Evolutionary conservation across 2,888 invertebrate genomes (phyloP), one percentile per base, ranked within the genome.

Genomic region (Marasmarcha lunaedactyla): DNA sequence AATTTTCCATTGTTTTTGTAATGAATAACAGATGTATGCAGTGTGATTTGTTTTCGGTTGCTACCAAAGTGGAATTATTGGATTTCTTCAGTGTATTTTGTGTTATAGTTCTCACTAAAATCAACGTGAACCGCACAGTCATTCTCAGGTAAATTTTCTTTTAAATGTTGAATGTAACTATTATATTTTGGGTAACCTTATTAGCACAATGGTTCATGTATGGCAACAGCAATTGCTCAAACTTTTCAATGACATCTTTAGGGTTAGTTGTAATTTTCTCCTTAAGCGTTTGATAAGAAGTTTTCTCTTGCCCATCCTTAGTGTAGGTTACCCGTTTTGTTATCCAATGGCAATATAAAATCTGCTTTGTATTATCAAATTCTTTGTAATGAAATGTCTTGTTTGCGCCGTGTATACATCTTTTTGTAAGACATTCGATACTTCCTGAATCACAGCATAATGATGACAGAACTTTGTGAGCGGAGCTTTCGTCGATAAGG

Each of bases 101-200:
- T 35, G n/a, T n/a, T n/a, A n/a, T n/a, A n/a, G 15, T 40, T 37
- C 20, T 42, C 39, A 14, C 39, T 39, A 30, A 26, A 42, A 33
- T 42, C 42, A 15, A 26, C 10, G 20, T 42, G 39, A 1, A 42
- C 14, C 14, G 35, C 14, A 10, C n/a, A 30, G 5, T 38, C 20
- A 20, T 35, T 14, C 26, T 15, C 15, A 15, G 10, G 12, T 20
- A 36, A 15, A n/a, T 40, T 35, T 12, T 12, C 15, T 27, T 40
- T 40, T 14, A 40, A 13, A 27, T n/a, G 11, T 30, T 36, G 13
- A 30, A 40, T 36, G 5, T 6, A 6, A 7, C n/a, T 20, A 36
- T n/a, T n/a, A n/a, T n/a, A n/a, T 36, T 12, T 40, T 40, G 36
- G 5, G 14, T 14, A 35, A 35, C 15, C 6, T 12, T 36, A 33